Percentiles rank a stretch among this genome's conserved stretches.
phyloP scores from a whole-genome alignment of 2,113 vertebrate genomes.

The Phaethornis superciliosus region DNA sequence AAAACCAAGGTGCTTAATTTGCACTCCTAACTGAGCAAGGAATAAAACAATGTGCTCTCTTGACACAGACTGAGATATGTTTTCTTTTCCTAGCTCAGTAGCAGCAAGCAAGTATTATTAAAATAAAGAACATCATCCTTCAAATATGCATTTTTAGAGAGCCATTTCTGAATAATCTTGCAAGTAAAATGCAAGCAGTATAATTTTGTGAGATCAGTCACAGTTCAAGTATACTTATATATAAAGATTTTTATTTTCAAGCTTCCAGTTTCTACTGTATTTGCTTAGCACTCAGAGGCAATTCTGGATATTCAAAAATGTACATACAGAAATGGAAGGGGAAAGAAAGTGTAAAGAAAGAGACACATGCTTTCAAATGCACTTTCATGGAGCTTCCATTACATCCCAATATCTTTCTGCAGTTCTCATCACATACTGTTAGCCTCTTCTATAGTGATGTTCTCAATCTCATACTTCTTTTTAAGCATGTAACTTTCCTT shows the following conservation, averaged over 20 bases:
- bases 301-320: not conserved
- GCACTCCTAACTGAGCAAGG: not conserved
- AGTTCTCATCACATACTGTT: not conserved
- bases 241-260: not conserved
- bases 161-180: not conserved
- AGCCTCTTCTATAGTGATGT: not conserved
- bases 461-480: not conserved
- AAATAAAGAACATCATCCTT: not conserved
- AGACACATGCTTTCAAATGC: not conserved
- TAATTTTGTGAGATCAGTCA: not conserved
- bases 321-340: not conserved
- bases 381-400: not conserved
- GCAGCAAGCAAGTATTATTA: not conserved
- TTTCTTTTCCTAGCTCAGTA: not conserved
- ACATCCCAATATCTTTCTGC: not conserved
- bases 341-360: not conserved
- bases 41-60: not conserved
- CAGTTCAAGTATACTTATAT: not conserved
- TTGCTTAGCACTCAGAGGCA: not conserved
- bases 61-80: not conserved
- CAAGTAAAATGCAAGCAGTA: not conserved
- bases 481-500: not conserved
- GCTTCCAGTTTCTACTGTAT: not conserved
- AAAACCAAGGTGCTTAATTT: not conserved
- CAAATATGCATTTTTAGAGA: not conserved